These are phyloP conservation scores for Schizothorax lantsangensis DNA, from an alignment of 2,797 vertebrate species.

Conservation along the genomic window DNA sequence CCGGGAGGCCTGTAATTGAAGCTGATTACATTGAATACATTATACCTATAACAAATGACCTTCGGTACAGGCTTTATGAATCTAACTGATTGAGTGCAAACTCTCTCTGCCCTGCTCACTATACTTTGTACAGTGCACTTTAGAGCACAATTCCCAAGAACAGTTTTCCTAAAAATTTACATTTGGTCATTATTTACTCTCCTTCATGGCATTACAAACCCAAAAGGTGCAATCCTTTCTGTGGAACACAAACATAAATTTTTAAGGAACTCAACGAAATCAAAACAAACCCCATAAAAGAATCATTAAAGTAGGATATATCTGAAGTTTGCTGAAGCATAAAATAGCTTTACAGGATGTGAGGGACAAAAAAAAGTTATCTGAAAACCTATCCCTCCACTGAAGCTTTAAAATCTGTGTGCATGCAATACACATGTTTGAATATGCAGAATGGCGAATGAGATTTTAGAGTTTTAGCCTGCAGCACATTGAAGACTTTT, in stretches of 20 bases:
- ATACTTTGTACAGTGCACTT: neutral
- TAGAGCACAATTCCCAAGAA: neutral
- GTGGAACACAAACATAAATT: neutral
- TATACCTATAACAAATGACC: constrained; percentile 52
- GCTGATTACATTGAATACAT: constrained; percentile 56
- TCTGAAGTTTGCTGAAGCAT: neutral
- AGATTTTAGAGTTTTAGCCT: neutral
- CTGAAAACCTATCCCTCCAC: neutral
- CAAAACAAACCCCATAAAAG: neutral
- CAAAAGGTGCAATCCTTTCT: neutral
- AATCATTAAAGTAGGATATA: neutral
- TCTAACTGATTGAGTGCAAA: constrained; percentile 38
- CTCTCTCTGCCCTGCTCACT: neutral
- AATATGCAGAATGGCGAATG: neutral
- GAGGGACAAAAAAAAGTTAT: neutral
- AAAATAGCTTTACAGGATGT: neutral
- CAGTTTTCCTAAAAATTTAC: neutral
- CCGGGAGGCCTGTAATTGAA: constrained; percentile 47
- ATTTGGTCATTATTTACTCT: neutral
- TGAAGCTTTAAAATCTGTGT: neutral
- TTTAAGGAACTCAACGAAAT: neutral
- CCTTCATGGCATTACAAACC: neutral
- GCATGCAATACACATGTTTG: neutral
- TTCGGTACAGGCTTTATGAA: constrained; percentile 37
- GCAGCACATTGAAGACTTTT: neutral